Base-by-base conservation (phyloP, 1,140 invertebrate species). In the Caerostris extrusa region DNA sequence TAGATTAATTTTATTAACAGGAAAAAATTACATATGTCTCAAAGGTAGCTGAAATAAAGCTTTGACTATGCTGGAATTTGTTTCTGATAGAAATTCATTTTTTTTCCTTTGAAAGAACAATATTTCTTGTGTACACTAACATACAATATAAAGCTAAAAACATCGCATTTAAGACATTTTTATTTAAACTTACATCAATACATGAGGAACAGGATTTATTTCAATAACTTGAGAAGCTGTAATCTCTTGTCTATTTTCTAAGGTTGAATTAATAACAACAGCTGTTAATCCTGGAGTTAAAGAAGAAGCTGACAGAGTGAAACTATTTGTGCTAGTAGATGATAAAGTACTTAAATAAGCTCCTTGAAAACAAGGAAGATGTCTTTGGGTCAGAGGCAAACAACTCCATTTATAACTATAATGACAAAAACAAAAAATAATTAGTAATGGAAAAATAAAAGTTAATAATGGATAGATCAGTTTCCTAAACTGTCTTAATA, bases 211-310 rank as follows among this genome's bases (percentile, higher is more conserved):
- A 55, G 55, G 56, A n/a, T 82, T 19, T n/a, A 93, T 61, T 93
- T 93, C 92, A 14, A 93, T 55, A 5, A 89, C 34, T 89, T 93
- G 92, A 82, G 92, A 88, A 34, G 92, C 85, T 85, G 83, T 89
- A n/a, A 56, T 19, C 3, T 7, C 8, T 14, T 61, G 7, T 7
- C 19, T 12, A 56, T 5, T 53, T 8, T 61, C 4, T 4, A 82
- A 34, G 3, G 92, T 93, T 55, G 87, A 71, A 82, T 93, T 93
- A n/a, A 93, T 93, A 34, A 88, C 53, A 61, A 89, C 69, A 19
- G 86, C 19, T 14, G 56, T 60, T 10, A 93, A 55, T n/a, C n/a
- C 55, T 5, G 85, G 86, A 19, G 53, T 82, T 19, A 93, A 81
- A 58, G 12, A 61, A 12, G 86, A 61, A 61, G 92, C 69, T 34